Conservation (phyloP, 2,797 vertebrate genomes). For the Smutsia gigantea region DNA sequence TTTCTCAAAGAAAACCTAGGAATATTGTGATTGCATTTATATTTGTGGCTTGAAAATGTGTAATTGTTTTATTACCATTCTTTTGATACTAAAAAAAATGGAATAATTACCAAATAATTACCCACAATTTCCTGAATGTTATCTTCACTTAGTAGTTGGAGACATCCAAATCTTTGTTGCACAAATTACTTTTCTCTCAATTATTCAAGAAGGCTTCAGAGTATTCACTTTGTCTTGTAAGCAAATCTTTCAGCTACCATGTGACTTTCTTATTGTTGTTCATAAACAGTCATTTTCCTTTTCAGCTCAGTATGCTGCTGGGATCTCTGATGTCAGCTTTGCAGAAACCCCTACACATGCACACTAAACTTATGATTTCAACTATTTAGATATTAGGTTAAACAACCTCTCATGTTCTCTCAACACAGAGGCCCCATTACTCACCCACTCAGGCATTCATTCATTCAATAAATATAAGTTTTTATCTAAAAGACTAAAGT, state of each 20-base stretch:
- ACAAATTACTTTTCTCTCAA: not conserved
- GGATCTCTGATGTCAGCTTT: not conserved
- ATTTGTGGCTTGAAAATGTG: constrained; percentile 1
- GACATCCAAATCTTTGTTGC: not conserved
- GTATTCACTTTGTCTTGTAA: not conserved
- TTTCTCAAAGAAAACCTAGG: constrained; percentile 18
- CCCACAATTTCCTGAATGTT: not conserved
- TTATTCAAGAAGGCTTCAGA: not conserved
- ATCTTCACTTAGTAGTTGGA: not conserved
- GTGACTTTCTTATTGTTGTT: not conserved
- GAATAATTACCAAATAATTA: constrained; percentile 24
- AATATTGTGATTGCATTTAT: not conserved
- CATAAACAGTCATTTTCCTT: not conserved
- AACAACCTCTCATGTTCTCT: not conserved
- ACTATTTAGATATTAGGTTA: not conserved
- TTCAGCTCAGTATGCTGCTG: not conserved
- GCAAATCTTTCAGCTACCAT: not conserved
- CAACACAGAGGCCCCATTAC: not conserved
- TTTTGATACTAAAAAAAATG: constrained; percentile 27
- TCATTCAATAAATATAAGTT: not conserved
- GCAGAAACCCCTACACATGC: not conserved
- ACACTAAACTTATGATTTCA: not conserved
- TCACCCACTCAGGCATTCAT: not conserved
- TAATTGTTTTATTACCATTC: constrained; percentile 2
- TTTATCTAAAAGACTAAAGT: not conserved